Conservation (phyloP, 2,888 invertebrate species). For the Drosophila austrosaltans region DNA sequence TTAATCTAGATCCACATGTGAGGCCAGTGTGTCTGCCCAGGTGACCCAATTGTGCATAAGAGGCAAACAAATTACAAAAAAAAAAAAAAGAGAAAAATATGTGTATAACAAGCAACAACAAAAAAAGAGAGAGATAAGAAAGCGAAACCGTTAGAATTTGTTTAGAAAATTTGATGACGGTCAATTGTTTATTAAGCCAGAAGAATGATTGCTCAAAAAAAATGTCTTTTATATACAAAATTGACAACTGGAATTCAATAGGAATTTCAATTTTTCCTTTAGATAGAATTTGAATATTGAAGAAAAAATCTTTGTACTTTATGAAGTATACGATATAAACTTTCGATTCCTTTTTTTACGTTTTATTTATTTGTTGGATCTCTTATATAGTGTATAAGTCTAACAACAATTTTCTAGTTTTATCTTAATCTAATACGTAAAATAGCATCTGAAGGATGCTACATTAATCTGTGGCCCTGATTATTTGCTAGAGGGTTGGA, state of each 20-base stretch:
- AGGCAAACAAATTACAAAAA: constrained; percentile 40
- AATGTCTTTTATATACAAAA: background rate
- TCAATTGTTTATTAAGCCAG: background rate
- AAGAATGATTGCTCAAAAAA: background rate
- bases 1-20: constrained; percentile 23
- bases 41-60: constrained; percentile 52
- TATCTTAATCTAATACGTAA: too few species aligned
- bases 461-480: too few species aligned
- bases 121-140: constrained; percentile 10
- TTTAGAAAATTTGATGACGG: constrained; percentile 10
- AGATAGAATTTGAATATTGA: too few species aligned
- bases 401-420: too few species aligned
- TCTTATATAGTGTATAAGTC: too few species aligned
- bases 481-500: too few species aligned
- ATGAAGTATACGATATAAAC: background rate
- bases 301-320: background rate
- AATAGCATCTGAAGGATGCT: too few species aligned
- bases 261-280: too few species aligned
- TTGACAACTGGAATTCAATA: background rate
- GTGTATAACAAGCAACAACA: background rate
- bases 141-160: constrained; percentile 10
- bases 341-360: background rate
- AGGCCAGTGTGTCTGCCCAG: constrained; percentile 40
- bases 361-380: too few species aligned
- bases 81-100: constrained; percentile 20